Base-by-base conservation (phyloP, 2,113 vertebrate genomes). In the Notiomystis cincta region DNA sequence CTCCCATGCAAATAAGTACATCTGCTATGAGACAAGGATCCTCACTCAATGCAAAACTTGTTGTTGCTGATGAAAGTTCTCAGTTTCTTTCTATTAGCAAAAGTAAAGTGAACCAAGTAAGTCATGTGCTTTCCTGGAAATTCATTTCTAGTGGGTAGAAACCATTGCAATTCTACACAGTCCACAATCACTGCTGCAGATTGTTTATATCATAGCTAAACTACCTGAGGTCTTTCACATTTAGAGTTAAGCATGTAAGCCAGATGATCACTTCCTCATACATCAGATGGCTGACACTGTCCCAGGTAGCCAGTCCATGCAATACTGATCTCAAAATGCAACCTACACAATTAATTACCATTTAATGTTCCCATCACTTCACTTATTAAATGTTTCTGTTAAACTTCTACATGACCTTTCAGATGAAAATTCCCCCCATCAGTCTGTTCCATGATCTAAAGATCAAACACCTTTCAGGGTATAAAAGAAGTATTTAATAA, bases 71-170 rank as follows among this genome's bases (percentile, higher is more conserved):
- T 80, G 47, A 42, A 90, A 80, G 61, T 31, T 90, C 92, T 96
- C 90, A 24, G 90, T 93, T 94, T 94, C 92, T 95, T 91, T 83
- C 92, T 89, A 51, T 89, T 44, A 90, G 91, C 48, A 90, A 90
- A 82, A 88, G 84, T 57, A 96, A 95, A 89, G 79, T 75, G 51
- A 93, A 86, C 40, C 60, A 87, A 89, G 1, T 58, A 27, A 96
- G 77, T 95, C 92, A 96, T 5, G 30, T 94, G 96, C 90, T 92
- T 97, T 96, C 86, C 92, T 95, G 95, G 95, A 97, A 97, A 88
- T 93, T 88, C 0, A 91, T 64, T 81, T 81, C 37, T 75, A 87
- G 56, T 12, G 9, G 42, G 82, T 56, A 88, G 76, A 94, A 92
- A 75, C 31, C 38, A 70, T 15, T 54, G 44, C 42, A 44, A 57